Evolutionary conservation across 2,797 vertebrate genomes (phyloP), one percentile per base, ranked within the genome.

Genomic region (Sternotherus odoratus): DNA sequence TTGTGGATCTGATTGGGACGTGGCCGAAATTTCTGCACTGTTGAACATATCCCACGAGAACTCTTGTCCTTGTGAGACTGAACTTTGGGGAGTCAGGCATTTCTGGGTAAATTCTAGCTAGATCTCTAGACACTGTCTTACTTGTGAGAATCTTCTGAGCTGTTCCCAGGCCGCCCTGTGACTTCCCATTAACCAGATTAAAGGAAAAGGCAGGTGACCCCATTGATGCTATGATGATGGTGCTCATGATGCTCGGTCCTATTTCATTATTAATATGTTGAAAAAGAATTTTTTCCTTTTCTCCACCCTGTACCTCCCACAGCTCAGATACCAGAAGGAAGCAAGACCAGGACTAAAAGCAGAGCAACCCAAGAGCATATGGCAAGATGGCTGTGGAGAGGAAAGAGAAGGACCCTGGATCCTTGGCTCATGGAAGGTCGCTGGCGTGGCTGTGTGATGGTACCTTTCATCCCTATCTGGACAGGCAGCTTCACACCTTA

Each of bases 11-110:
- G n/a, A 19, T 39, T 69, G 39, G 36, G 24, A 28, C 36, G 9
- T 10, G 33, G 60, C 15, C 12, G 36, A 13, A 1, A 49, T 63
- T 49, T 8, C 23, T 19, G 24, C 1, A 0, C 21, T 72, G 56
- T 49, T 51, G 50, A 79, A 49, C 33, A 28, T 49, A 54, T 11
- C 39, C 9, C 30, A 33, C 36, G 8, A 15, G 74, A 74, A 79
- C n/a, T 84, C 54, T 57, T 72, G n/a, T 6, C 49, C 23, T 78
- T 28, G 39, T 43, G 36, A 39, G 66, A 12, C 21, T 39, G 66
- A 43, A 43, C 69, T 74, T 74, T 74, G 24, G 43, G 39, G 21
- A 28, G 43, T 17, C 24, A 12, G 15, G 26, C 39, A 16, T 46
- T 26, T 48, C 39, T 75, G 26, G 26, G 43, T 46, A 75, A 15